These are phyloP conservation scores for Drosophila chauvacae DNA, from an alignment of 1,140 invertebrate genomes.

Conservation along the genomic window DNA sequence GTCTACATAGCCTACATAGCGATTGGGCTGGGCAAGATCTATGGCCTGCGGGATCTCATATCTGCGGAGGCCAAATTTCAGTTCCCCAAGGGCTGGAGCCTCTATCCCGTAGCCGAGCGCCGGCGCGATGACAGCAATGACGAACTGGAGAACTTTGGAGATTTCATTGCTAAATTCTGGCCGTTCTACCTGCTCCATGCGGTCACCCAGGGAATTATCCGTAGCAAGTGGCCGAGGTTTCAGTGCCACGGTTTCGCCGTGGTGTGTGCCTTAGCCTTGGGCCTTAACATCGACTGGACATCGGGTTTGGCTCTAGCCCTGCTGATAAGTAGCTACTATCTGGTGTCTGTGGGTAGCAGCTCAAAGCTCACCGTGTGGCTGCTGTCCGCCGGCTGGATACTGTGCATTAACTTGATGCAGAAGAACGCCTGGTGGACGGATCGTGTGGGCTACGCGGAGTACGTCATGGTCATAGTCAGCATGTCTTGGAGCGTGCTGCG, in stretches of 20 bases:
- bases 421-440: conserved; percentile 58
- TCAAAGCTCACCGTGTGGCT: conserved; percentile 64
- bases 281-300: conserved; percentile 50
- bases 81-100: conserved; percentile 58
- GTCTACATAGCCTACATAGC: conserved; percentile 71
- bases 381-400: conserved; percentile 59
- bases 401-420: conserved; percentile 69
- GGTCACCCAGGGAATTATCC: conserved; percentile 25
- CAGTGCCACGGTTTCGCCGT: conserved; percentile 36
- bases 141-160: conserved; percentile 72
- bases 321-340: conserved; percentile 60
- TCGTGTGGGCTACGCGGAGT: conserved; percentile 64
- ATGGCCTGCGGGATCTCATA: conserved; percentile 57
- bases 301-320: conserved; percentile 39
- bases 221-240: conserved; percentile 19
- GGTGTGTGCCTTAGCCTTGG: conserved; percentile 50
- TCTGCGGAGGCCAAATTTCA: conserved; percentile 44
- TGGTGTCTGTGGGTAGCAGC: conserved; percentile 18
- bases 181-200: conserved; percentile 70
- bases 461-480: conserved; percentile 63
- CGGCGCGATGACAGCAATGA: conserved; percentile 74
- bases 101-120: conserved; percentile 32
- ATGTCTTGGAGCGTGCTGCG: conserved; percentile 75
- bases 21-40: conserved; percentile 69
- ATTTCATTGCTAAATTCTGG: conserved; percentile 68